Conservation (phyloP, 2,888 invertebrate genomes). For the Dioctria rufipes region DNA sequence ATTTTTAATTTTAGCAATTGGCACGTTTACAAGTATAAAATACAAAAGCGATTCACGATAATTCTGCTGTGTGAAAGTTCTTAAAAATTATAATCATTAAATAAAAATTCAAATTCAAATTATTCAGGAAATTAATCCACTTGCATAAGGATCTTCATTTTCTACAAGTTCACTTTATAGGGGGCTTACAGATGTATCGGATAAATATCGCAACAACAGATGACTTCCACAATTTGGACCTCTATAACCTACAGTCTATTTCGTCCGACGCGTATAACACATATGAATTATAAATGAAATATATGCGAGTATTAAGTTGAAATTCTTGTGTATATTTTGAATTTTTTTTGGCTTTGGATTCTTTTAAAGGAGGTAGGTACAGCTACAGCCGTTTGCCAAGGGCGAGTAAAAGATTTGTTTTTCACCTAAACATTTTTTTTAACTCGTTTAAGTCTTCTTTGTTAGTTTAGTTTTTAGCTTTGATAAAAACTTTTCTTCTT, state of each 20-base stretch:
- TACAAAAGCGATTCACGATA: conserved; percentile 79
- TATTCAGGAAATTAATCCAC: conserved; percentile 74
- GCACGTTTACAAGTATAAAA: conserved; percentile 83
- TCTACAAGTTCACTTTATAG: conserved; percentile 88
- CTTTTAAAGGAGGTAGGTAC: conserved; percentile 77
- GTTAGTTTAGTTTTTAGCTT: conserved; percentile 62
- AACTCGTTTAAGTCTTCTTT: no score
- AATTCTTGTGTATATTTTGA: no score
- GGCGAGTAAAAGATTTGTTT: conserved; percentile 72
- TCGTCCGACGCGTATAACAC: conserved; percentile 80
- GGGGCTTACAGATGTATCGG: conserved; percentile 90
- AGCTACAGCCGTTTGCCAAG: conserved; percentile 84
- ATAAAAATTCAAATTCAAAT: no score
- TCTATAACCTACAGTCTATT: conserved; percentile 83
- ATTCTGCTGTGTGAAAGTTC: conserved; percentile 70
- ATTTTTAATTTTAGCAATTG: conserved; percentile 76
- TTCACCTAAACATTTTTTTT: background rate
- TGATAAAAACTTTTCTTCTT: conserved; percentile 83
- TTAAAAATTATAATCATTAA: background rate
- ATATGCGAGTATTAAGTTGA: no score
- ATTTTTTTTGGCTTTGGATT: conserved; percentile 74
- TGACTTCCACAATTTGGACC: conserved; percentile 76
- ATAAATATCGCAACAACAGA: conserved; percentile 84
- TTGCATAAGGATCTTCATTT: conserved; percentile 84
- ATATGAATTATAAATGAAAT: conserved; percentile 7